Percentiles rank a stretch among this genome's conserved stretches.
Conservation (phyloP, 2,797 vertebrate genomes). For the Labeo calbasu region DNA sequence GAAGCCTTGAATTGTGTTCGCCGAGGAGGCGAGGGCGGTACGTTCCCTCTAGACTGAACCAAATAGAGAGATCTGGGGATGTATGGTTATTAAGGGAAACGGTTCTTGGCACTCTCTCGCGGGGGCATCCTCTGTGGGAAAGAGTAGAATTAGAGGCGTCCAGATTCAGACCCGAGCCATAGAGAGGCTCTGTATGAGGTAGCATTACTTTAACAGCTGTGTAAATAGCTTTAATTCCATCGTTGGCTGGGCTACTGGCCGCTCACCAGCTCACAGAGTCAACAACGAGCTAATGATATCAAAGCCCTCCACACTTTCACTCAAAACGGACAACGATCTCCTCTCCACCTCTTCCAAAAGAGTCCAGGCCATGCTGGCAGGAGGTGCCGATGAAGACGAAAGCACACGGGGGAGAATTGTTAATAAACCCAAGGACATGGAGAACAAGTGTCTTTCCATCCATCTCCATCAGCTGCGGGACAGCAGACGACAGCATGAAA, state of each 20-base stretch:
- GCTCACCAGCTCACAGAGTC: conserved; percentile 59
- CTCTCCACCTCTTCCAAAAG: conserved; percentile 36
- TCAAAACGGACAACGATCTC: conserved; percentile 46
- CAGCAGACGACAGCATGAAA: conserved; percentile 58
- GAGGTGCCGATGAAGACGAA: conserved; percentile 58
- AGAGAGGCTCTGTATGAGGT: conserved; percentile 68
- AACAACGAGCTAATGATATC: conserved; percentile 69
- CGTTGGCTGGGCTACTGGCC: conserved; percentile 65
- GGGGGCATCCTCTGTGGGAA: conserved; percentile 58
- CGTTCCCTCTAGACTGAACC: conserved; percentile 22
- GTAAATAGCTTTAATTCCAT: conserved; percentile 74
- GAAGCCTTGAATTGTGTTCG: conserved; percentile 45
- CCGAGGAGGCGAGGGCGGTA: conserved; percentile 37
- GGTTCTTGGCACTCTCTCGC: conserved; percentile 51
- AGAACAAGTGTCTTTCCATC: conserved; percentile 63
- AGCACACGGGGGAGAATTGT: conserved; percentile 58
- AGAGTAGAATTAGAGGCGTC: conserved; percentile 56
- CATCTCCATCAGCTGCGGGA: conserved; percentile 59
- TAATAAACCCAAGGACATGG: conserved; percentile 63
- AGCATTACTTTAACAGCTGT: conserved; percentile 78
- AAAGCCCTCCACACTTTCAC: conserved; percentile 62
- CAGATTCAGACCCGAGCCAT: conserved; percentile 58
- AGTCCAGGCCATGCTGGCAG: conserved; percentile 57
- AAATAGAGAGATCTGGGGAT: conserved; percentile 43
- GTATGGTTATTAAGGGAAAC: conserved; percentile 51